Conservation (phyloP, 2,888 invertebrate species). For the Macrosiphum euphorbiae region DNA sequence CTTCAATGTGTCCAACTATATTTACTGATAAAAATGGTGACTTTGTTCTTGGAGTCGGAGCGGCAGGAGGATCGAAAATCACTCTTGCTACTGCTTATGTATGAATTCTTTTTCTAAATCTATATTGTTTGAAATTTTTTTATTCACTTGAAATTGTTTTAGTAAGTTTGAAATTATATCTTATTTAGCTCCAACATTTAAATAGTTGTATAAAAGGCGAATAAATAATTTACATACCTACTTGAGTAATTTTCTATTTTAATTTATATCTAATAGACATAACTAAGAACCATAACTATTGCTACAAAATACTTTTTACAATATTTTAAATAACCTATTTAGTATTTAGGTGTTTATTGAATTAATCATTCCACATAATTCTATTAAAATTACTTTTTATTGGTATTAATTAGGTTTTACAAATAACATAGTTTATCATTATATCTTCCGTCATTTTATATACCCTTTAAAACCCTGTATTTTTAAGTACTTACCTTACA, state of each 20-base stretch:
- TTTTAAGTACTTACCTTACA: background rate
- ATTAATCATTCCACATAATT: background rate
- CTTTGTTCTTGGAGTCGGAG: constrained; percentile 72
- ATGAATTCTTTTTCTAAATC: background rate
- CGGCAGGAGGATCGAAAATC: constrained; percentile 75
- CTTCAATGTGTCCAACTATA: constrained; percentile 89
- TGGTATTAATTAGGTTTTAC: background rate
- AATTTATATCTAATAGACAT: background rate
- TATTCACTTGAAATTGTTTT: background rate
- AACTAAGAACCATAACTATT: background rate
- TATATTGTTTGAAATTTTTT: background rate
- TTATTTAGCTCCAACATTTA: background rate
- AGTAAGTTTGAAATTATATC: background rate
- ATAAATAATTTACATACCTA: background rate
- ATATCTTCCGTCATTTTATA: background rate
- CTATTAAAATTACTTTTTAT: background rate
- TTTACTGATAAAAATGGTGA: constrained; percentile 75
- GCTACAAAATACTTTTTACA: background rate
- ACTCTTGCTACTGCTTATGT: constrained; percentile 66
- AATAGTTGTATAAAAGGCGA: background rate
- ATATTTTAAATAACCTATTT: background rate
- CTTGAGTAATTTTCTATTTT: background rate
- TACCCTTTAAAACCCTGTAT: background rate
- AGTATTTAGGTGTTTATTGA: background rate
- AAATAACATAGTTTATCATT: background rate